These are phyloP conservation scores for Lathamus discolor DNA, from an alignment of 2,113 vertebrate species.

Conservation along the genomic window DNA sequence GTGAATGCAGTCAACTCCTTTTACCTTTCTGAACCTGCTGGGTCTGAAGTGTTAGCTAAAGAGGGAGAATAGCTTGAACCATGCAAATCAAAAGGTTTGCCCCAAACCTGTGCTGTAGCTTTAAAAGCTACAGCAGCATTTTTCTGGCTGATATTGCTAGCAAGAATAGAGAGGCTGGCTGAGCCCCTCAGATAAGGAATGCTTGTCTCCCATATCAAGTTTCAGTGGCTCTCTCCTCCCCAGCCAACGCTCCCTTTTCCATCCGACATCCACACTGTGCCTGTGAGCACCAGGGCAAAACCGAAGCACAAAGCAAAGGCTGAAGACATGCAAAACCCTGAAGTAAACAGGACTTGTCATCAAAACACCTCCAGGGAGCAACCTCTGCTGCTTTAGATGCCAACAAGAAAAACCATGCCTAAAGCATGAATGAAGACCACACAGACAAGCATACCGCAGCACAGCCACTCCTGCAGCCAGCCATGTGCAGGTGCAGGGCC, in stretches of 20 bases:
- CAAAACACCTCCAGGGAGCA: neutral
- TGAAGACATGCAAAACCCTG: neutral
- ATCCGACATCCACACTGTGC: neutral
- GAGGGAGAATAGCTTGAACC: accelerated
- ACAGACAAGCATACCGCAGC: accelerated
- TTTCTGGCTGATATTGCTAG: neutral
- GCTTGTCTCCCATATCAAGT: neutral
- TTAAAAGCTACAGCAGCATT: neutral
- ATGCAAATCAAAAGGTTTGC: neutral
- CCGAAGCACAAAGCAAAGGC: neutral
- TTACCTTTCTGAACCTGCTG: neutral
- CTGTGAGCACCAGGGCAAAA: neutral
- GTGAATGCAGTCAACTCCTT: neutral
- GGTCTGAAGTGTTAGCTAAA: neutral
- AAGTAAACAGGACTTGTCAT: neutral
- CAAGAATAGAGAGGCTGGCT: neutral
- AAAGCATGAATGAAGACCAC: neutral
- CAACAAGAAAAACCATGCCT: neutral
- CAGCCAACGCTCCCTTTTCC: neutral
- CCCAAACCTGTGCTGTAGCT: neutral
- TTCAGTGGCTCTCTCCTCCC: neutral
- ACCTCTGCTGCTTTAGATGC: neutral
- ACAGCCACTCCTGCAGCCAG: accelerated
- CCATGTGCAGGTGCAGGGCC: neutral
- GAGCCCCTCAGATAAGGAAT: constrained; percentile 5